These are phyloP conservation scores for Nansenia antarctica DNA, from an alignment of 2,113 vertebrate genomes.

Conservation along the genomic window DNA sequence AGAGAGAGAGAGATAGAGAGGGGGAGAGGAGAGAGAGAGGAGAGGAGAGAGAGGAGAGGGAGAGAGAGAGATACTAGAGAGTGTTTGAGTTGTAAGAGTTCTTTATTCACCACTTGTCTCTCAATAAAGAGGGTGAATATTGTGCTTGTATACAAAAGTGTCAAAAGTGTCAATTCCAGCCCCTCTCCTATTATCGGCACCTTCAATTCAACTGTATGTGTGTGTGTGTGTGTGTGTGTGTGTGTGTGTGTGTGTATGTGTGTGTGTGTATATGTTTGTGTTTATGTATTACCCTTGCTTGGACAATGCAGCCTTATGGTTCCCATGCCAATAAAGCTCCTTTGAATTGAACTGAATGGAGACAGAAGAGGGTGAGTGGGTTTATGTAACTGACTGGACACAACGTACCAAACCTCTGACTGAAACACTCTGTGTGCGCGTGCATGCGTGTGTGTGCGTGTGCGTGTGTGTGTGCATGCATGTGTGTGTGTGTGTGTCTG, in stretches of 20 bases:
- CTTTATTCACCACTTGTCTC: too few species aligned
- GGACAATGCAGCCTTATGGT: too few species aligned
- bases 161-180: too few species aligned
- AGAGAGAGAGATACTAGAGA: neutral
- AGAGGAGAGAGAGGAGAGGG: neutral
- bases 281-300: too few species aligned
- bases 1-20: neutral
- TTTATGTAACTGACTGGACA: neutral
- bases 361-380: too few species aligned
- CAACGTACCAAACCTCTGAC: neutral
- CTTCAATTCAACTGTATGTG: neutral
- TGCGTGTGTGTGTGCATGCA: slow-evolving; percentile 3
- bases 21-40: neutral
- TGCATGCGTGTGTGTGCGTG: slow-evolving; percentile 25
- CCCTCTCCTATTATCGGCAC: too few species aligned
- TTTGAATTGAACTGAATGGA: too few species aligned
- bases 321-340: too few species aligned
- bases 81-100: too few species aligned
- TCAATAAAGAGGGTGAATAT: too few species aligned
- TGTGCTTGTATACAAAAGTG: too few species aligned
- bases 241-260: neutral
- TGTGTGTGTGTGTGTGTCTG: neutral
- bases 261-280: neutral
- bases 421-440: neutral
- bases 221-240: neutral